phyloP scores from a whole-genome alignment of 2,113 vertebrate species.

The Gymnorhina tibicen region DNA sequence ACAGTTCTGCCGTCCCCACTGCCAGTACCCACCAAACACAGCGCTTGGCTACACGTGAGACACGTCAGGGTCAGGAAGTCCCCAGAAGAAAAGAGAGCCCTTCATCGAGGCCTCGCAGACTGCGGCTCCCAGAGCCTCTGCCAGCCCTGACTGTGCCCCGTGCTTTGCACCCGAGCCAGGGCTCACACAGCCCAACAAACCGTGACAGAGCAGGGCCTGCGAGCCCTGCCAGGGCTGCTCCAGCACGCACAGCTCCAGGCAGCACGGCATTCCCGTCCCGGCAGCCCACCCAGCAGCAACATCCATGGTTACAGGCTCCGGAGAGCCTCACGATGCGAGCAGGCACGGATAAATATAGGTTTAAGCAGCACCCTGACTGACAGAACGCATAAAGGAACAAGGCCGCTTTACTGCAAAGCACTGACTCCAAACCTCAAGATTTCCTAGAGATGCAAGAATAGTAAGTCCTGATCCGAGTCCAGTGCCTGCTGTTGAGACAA shows the following conservation, averaged over 20 bases:
- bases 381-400: not conserved
- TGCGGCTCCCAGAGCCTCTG: not conserved
- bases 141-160: not conserved
- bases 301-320: not conserved
- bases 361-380: not conserved
- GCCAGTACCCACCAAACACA: not conserved
- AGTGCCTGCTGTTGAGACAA: rapidly evolving
- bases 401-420: not conserved
- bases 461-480: rapidly evolving
- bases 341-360: not conserved
- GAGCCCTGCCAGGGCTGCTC: not conserved
- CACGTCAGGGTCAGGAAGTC: rapidly evolving
- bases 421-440: not conserved
- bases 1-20: not conserved
- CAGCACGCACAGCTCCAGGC: not conserved
- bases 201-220: rapidly evolving
- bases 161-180: rapidly evolving
- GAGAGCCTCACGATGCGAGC: not conserved
- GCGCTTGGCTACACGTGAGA: rapidly evolving
- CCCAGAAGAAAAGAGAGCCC: no score
- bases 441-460: rapidly evolving
- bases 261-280: not conserved
- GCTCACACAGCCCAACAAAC: not conserved
- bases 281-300: not conserved
- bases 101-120: not conserved